Conservation (phyloP, 2,797 vertebrate genomes). For the Benthosema pterotum region DNA sequence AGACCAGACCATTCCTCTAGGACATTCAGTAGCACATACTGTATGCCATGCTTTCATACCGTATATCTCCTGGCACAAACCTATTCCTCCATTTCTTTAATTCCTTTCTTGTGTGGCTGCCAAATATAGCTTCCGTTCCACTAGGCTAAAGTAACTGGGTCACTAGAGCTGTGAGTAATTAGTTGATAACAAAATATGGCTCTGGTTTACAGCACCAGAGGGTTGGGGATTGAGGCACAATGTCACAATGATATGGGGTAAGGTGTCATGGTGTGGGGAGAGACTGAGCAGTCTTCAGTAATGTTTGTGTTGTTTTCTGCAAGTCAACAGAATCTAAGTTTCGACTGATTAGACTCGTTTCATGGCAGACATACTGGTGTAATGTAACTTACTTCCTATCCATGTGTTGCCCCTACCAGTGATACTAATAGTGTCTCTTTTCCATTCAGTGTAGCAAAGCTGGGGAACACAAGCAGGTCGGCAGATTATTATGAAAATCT, state of each 20-base stretch:
- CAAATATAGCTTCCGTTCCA: constrained; percentile 67
- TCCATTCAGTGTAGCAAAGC: too few species aligned
- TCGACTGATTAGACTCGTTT: too few species aligned
- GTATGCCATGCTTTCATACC: constrained; percentile 52
- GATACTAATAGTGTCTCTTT: too few species aligned
- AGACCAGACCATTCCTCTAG: constrained; percentile 35
- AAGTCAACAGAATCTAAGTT: too few species aligned
- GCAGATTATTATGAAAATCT: too few species aligned
- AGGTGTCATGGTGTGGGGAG: too few species aligned
- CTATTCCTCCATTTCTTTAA: constrained; percentile 68
- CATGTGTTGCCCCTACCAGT: too few species aligned
- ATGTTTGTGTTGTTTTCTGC: too few species aligned
- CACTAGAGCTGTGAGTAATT: constrained; percentile 72
- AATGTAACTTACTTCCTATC: too few species aligned
- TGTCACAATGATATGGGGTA: constrained; percentile 20
- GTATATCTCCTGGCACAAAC: constrained; percentile 56
- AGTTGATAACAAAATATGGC: constrained; percentile 58
- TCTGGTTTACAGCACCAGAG: constrained; percentile 46
- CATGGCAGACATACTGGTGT: too few species aligned
- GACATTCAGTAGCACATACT: constrained; percentile 48
- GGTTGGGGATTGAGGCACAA: constrained; percentile 19
- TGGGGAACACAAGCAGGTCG: too few species aligned
- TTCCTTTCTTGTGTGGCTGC: constrained; percentile 63
- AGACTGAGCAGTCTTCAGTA: too few species aligned
- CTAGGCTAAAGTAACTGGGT: constrained; percentile 71